Evolutionary conservation across 1,140 invertebrate genomes (phyloP).

Genomic region (Ceratina calcarata): DNA sequence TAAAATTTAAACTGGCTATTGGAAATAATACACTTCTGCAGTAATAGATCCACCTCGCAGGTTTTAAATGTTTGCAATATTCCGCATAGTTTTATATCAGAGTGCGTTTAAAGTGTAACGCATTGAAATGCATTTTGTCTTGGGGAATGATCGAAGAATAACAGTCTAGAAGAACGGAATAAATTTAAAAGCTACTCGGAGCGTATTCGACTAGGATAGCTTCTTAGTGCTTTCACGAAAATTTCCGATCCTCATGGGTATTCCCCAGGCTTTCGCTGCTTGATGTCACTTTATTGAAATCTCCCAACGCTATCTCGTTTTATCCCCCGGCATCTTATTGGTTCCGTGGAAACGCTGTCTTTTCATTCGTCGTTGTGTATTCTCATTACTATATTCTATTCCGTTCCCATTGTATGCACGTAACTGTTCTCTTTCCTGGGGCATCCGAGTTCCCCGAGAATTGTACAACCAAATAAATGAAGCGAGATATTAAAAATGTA

Average conservation of each 20-base stretch:
- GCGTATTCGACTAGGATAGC: neutral
- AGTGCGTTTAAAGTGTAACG: too few species aligned
- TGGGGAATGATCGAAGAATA: constrained; percentile 14
- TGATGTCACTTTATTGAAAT: constrained; percentile 27
- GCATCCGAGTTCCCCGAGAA: too few species aligned
- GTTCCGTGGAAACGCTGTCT: neutral
- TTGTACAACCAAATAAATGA: too few species aligned
- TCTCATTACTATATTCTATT: neutral
- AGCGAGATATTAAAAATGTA: too few species aligned
- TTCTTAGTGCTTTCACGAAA: constrained; percentile 10
- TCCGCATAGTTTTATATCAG: too few species aligned
- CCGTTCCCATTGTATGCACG: neutral
- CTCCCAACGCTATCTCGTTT: neutral
- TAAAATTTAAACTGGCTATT: too few species aligned
- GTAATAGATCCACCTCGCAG: too few species aligned
- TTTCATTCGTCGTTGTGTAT: neutral
- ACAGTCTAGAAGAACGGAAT: neutral
- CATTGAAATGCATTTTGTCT: neutral
- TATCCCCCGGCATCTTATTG: neutral
- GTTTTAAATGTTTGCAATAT: too few species aligned
- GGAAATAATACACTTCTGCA: too few species aligned
- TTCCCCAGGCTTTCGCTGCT: neutral
- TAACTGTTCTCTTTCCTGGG: neutral
- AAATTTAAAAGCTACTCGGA: constrained; percentile 11
- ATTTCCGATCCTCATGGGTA: neutral